Base-by-base conservation (phyloP, 2,888 invertebrate species). In the Drosophila merina region DNA sequence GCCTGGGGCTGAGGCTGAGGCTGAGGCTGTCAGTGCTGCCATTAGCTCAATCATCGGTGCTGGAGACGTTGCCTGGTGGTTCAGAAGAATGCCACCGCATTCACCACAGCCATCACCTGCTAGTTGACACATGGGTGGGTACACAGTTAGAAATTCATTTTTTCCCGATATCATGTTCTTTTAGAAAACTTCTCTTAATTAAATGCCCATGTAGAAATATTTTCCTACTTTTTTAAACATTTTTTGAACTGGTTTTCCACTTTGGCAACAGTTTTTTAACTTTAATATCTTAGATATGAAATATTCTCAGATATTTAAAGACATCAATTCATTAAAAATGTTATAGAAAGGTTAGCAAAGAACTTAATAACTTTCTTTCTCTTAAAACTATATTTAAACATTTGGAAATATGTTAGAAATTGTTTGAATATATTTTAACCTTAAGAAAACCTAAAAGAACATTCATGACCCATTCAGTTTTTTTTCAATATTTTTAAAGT, bases 41-140 rank as follows among this genome's bases (percentile, higher is more conserved):
- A 86, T 86, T 79, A 80, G 76, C 63, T 79, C 76, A 68, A 66
- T 69, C 76, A 57, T 49, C 78, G 62, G 14, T 10, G 36, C 28
- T 47, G 38, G 10, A 56, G 70, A 30, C 30, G 56, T 36, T 9
- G 10, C 69, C 68, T 30, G 42, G 56, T 63, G 36, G 55, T 33
- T 48, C 25, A 26, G 30, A 31, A 30, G 30, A 1, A 50, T 26
- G 25, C 8, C 45, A 20, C 20, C 7, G 42, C 20, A 42, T 20
- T 9, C 14, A 14, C 28, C 28, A 0, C 9, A 8, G 36, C 3
- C 12, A 9, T 44, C 40, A n/a, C 36, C 9, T 20, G 55, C 9
- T n/a, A 20, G 59, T 42, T 60, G 66, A 42, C 33, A 70, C 8
- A n/a, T 20, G 30, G 51, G 72, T 67, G 14, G 12, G 72, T 49